Conservation (phyloP, 2,888 invertebrate species). For the Charanyca ferruginea region DNA sequence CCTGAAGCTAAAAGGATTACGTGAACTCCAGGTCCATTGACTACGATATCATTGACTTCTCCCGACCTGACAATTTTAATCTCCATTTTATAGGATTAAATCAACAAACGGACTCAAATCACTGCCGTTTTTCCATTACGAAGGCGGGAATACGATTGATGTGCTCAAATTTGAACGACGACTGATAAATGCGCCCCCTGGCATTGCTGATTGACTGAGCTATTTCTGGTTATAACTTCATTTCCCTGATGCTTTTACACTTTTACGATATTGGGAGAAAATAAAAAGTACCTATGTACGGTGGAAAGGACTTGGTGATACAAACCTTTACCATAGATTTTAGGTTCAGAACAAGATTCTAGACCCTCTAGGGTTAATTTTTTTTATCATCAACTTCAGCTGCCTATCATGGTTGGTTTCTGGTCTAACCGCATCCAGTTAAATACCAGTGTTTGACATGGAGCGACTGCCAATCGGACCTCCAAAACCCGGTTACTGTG, state of each 20-base stretch:
- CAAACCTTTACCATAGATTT: no score
- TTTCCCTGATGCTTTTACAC: conserved; percentile 29
- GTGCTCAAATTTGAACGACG: conserved; percentile 72
- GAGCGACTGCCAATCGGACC: no score
- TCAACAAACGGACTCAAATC: conserved; percentile 64
- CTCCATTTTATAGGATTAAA: conserved; percentile 65
- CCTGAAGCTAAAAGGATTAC: conserved; percentile 20
- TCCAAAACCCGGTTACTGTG: no score
- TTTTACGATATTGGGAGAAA: conserved; percentile 14
- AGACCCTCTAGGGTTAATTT: no score
- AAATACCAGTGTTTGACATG: no score
- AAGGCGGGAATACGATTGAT: conserved; percentile 68
- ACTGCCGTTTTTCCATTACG: conserved; percentile 65
- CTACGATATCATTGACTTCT: conserved; percentile 55
- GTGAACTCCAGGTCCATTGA: conserved; percentile 36
- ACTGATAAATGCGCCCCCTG: conserved; percentile 70
- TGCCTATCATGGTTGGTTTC: no score
- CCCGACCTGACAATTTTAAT: conserved; percentile 68
- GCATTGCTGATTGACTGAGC: conserved; percentile 69
- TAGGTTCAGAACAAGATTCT: no score
- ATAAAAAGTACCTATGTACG: no score
- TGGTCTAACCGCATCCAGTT: no score
- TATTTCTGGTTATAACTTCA: conserved; percentile 43
- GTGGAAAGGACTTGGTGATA: no score
- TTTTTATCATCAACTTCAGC: no score